Conservation (phyloP, 2,888 invertebrate genomes). For the Molorchus minor region DNA sequence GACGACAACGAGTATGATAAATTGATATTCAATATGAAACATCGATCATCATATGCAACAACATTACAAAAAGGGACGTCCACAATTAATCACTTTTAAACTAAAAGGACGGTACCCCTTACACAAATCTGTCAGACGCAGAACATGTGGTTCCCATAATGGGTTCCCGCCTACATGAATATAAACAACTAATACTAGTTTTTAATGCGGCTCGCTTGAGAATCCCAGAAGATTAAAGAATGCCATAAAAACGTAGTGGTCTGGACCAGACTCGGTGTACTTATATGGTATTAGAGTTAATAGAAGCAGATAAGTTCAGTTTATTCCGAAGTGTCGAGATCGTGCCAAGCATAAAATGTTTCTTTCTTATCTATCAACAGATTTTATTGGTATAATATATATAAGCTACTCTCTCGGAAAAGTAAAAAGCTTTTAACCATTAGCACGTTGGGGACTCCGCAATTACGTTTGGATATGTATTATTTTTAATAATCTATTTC, state of each 20-base stretch:
- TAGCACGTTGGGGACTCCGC: background rate
- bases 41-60: slow-evolving; percentile 42
- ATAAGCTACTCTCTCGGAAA: slow-evolving; percentile 33
- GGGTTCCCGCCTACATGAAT: slow-evolving; percentile 49
- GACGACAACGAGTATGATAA: slow-evolving; percentile 42
- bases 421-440: slow-evolving; percentile 16
- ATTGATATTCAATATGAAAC: slow-evolving; percentile 47
- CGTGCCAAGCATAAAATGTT: slow-evolving; percentile 27
- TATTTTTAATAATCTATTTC: background rate
- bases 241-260: slow-evolving; percentile 44
- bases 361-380: slow-evolving; percentile 28
- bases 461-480: too few species aligned
- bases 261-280: slow-evolving; percentile 44
- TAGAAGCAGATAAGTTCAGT: slow-evolving; percentile 45
- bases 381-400: slow-evolving; percentile 24
- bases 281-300: slow-evolving; percentile 50
- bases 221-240: slow-evolving; percentile 45
- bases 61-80: slow-evolving; percentile 41
- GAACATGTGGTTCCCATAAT: slow-evolving; percentile 54
- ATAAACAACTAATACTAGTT: slow-evolving; percentile 44
- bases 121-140: slow-evolving; percentile 54
- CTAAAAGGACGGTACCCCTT: slow-evolving; percentile 34
- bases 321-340: slow-evolving; percentile 31
- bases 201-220: slow-evolving; percentile 45
- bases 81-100: slow-evolving; percentile 42